phyloP scores from a whole-genome alignment of 2,113 vertebrate genomes.

The Cercocebus atys region DNA sequence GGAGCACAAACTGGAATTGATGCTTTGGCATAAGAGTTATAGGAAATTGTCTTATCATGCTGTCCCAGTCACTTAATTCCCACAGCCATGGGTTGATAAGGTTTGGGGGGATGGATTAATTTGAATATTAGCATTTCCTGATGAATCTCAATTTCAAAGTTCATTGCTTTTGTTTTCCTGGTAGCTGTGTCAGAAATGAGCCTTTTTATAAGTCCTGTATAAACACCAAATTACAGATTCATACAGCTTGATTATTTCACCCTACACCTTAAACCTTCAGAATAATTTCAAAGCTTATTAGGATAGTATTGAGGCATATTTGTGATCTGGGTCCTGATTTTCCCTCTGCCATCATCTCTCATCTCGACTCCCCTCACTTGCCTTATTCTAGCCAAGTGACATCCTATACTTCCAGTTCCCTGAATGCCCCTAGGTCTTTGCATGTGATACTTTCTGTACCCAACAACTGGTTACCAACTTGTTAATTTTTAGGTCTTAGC shows the following conservation, averaged over 20 bases:
- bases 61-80: neutral
- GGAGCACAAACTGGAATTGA: neutral
- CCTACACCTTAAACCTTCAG: neutral
- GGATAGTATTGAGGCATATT: neutral
- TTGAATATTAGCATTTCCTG: neutral
- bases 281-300: neutral
- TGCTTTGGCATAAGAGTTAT: neutral
- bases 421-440: neutral
- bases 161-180: neutral
- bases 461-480: neutral
- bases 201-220: neutral
- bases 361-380: neutral
- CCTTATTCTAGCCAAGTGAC: neutral
- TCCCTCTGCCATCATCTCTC: neutral
- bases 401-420: neutral
- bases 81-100: neutral
- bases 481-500: neutral
- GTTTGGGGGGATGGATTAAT: neutral
- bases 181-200: neutral
- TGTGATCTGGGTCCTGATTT: neutral
- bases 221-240: neutral
- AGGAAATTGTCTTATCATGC: neutral
- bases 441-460: neutral
- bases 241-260: neutral
- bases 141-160: slow-evolving; percentile 1